Conservation (phyloP, 2,797 vertebrate genomes). For the Falco rusticolus region DNA sequence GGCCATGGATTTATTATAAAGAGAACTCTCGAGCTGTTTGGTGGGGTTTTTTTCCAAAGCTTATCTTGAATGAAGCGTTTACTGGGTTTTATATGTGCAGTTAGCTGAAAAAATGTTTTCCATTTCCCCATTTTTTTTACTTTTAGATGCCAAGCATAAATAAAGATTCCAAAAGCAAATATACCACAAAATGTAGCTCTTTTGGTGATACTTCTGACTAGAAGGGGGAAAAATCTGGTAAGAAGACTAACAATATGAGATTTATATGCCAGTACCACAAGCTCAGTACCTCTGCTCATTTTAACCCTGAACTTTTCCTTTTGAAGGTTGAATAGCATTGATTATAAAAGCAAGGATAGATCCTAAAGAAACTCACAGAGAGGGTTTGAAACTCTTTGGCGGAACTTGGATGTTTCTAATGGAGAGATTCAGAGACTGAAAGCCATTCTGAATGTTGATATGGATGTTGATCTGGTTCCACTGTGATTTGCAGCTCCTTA, state of each 20-base stretch:
- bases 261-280: neutral
- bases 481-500: neutral
- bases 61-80: slow-evolving; percentile 35
- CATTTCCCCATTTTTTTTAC: neutral
- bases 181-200: neutral
- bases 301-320: neutral
- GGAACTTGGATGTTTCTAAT: neutral
- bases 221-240: neutral
- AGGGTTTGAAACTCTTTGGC: neutral
- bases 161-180: neutral
- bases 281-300: neutral
- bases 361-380: neutral
- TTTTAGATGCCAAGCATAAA: neutral
- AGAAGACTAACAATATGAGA: neutral
- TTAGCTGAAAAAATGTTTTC: neutral
- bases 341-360: neutral
- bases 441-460: neutral
- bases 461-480: neutral
- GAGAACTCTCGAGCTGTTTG: slow-evolving; percentile 20
- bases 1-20: slow-evolving; percentile 58
- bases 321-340: neutral
- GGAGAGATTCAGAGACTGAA: neutral
- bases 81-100: neutral
- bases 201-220: neutral
- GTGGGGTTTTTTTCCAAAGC: neutral